Evolutionary conservation across 2,888 invertebrate species (phyloP).

Genomic region (Ligdia adustata): DNA sequence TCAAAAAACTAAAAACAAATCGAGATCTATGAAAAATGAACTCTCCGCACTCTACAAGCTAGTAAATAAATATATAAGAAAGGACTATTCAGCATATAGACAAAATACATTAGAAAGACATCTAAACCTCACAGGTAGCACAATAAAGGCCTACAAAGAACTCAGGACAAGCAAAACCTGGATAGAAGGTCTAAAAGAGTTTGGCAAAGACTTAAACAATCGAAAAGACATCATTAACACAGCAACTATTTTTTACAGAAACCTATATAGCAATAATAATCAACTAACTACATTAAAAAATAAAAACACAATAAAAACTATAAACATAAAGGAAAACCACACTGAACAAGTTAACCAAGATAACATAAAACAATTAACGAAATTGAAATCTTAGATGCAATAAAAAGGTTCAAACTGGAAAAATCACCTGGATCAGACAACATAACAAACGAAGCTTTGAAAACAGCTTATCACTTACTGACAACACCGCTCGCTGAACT

Average conservation of each 20-base stretch:
- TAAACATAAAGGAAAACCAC: neutral
- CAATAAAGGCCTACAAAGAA: slow-evolving; percentile 21
- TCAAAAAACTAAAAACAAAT: slow-evolving; percentile 22
- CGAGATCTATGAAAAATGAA: slow-evolving; percentile 13
- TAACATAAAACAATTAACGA: neutral
- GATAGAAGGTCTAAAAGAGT: slow-evolving; percentile 16
- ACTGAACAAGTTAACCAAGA: too few relatives aligned
- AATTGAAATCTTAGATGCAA: slow-evolving; percentile 3
- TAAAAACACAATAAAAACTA: neutral
- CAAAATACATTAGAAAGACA: slow-evolving; percentile 8
- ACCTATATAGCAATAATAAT: slow-evolving; percentile 17
- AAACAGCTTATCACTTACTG: too few relatives aligned
- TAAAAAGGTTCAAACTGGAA: slow-evolving; percentile 4
- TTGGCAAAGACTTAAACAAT: neutral
- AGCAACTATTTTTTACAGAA: slow-evolving; percentile 33
- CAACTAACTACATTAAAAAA: neutral
- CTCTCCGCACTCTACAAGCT: too few relatives aligned
- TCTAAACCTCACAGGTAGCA: slow-evolving; percentile 10
- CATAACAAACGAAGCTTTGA: too few relatives aligned
- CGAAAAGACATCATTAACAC: slow-evolving; percentile 22
- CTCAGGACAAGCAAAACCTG: slow-evolving; percentile 7
- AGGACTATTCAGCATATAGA: slow-evolving; percentile 15
- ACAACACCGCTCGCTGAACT: too few relatives aligned
- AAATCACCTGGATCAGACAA: too few relatives aligned
- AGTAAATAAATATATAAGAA: slow-evolving; percentile 16